These are phyloP conservation scores for Psammodynastes pulverulentus DNA, from an alignment of 2,113 vertebrate species.

Conservation along the genomic window DNA sequence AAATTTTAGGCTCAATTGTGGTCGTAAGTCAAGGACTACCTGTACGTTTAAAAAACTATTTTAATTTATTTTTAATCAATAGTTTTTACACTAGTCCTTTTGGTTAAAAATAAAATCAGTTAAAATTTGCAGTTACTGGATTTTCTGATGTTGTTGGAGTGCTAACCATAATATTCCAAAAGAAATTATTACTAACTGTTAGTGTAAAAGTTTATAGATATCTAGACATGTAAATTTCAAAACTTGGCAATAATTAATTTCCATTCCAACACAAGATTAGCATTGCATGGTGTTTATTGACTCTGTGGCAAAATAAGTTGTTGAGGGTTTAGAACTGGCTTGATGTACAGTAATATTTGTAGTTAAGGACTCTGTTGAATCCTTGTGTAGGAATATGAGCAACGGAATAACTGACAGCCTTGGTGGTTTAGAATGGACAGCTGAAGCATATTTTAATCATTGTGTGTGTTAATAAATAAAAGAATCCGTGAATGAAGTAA, in stretches of 20 bases:
- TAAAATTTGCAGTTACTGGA: background rate
- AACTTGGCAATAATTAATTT: background rate
- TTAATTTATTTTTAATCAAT: background rate
- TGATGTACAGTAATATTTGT: background rate
- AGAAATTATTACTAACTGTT: background rate
- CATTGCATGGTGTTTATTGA: background rate
- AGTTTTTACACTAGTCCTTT: background rate
- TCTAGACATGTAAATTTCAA: background rate
- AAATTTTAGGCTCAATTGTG: no score
- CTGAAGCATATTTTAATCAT: slow-evolving; percentile 6
- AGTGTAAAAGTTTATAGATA: background rate
- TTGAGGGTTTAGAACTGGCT: background rate
- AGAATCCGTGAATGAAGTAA: background rate
- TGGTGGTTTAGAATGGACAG: background rate
- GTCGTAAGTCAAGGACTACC: no score
- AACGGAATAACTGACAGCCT: background rate
- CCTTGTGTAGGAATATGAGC: background rate
- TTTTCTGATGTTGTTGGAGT: background rate
- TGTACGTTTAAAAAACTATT: background rate
- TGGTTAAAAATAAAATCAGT: background rate
- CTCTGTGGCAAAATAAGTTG: background rate
- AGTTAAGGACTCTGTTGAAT: background rate
- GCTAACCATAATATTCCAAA: background rate
- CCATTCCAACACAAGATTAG: background rate
- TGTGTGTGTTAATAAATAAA: background rate